Conservation (phyloP, 2,797 vertebrate genomes). For the Pseudopleuronectes americanus region DNA sequence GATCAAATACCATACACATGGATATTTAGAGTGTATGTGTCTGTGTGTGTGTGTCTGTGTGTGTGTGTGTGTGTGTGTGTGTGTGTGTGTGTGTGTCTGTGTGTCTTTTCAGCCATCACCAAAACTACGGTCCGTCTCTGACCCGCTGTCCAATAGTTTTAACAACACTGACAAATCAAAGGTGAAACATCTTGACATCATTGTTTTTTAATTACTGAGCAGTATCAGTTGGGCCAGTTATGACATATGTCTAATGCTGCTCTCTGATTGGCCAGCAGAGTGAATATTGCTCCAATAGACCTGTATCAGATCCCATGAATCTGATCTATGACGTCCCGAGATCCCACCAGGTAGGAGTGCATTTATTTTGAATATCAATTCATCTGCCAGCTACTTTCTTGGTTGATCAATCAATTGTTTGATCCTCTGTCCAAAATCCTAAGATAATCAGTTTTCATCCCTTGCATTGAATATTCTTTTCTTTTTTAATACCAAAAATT, state of each 20-base stretch:
- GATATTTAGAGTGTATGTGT: too few relatives aligned
- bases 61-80: too few relatives aligned
- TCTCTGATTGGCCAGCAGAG: slow-evolving; percentile 36
- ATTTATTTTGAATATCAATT: not conserved
- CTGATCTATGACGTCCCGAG: slow-evolving; percentile 61
- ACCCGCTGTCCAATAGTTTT: slow-evolving; percentile 31
- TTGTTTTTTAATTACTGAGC: not conserved
- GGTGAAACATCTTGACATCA: slow-evolving; percentile 27
- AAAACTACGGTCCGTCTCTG: slow-evolving; percentile 61
- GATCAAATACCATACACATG: too few relatives aligned
- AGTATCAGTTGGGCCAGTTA: not conserved
- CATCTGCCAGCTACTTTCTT: not conserved
- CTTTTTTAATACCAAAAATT: too few relatives aligned
- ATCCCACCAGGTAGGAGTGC: slow-evolving; percentile 12
- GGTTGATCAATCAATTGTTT: not conserved
- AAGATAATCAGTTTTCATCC: not conserved
- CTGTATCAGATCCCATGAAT: slow-evolving; percentile 41
- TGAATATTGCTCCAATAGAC: not conserved
- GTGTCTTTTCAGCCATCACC: too few relatives aligned
- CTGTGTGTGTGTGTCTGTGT: too few relatives aligned
- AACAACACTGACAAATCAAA: not conserved
- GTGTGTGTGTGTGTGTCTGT: too few relatives aligned
- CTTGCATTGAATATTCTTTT: not conserved
- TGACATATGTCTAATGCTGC: not conserved
- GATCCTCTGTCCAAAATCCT: not conserved